These are phyloP conservation scores for Venustoraphidia nigricollis DNA, from an alignment of 2,888 invertebrate genomes.

Conservation along the genomic window DNA sequence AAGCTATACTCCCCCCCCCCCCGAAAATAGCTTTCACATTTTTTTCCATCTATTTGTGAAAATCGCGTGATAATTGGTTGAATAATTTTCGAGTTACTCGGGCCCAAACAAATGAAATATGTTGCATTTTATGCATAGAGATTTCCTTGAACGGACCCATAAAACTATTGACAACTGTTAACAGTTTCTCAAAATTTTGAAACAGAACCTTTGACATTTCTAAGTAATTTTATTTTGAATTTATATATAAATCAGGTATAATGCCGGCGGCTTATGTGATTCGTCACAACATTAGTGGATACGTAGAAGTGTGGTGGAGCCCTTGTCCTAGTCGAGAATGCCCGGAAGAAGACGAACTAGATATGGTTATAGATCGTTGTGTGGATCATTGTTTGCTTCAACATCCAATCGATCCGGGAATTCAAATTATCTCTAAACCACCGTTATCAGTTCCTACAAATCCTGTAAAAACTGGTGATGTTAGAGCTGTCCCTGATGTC, in stretches of 20 bases:
- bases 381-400: slow-evolving; percentile 53
- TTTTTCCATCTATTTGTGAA: too few relatives aligned
- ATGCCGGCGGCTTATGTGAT: slow-evolving; percentile 62
- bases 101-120: too few relatives aligned
- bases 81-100: too few relatives aligned
- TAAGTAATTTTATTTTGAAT: too few relatives aligned
- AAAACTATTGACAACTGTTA: too few relatives aligned
- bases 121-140: too few relatives aligned
- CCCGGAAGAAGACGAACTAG: slow-evolving; percentile 56
- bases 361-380: slow-evolving; percentile 56
- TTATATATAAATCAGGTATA: slow-evolving; percentile 28
- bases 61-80: too few relatives aligned
- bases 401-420: slow-evolving; percentile 14
- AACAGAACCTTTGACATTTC: too few relatives aligned
- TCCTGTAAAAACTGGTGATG: slow-evolving; percentile 16
- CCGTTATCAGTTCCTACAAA: slow-evolving; percentile 17
- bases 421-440: slow-evolving; percentile 10
- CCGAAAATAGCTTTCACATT: too few relatives aligned
- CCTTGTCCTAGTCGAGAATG: slow-evolving; percentile 67
- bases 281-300: slow-evolving; percentile 53
- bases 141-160: too few relatives aligned
- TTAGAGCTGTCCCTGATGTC: slow-evolving; percentile 23
- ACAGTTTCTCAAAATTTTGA: too few relatives aligned
- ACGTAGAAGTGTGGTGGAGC: slow-evolving; percentile 72
- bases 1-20: too few relatives aligned